Base-by-base conservation (phyloP, 2,113 vertebrate genomes). In the Quiscalus mexicanus region DNA sequence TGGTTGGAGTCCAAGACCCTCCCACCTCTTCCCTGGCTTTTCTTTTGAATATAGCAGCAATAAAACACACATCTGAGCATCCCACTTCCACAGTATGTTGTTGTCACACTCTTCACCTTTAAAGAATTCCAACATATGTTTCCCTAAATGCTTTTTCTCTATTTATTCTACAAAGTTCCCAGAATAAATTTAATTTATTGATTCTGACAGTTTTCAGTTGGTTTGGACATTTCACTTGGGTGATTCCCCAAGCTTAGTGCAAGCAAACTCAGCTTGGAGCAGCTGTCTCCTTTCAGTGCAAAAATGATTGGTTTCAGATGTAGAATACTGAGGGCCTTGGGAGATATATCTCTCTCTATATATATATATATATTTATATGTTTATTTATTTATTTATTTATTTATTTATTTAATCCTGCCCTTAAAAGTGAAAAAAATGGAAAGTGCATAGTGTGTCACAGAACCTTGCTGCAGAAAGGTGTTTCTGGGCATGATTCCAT, bases 101-200 rank as follows among this genome's bases (percentile, higher is more conserved):
- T 94, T 96, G 91, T 95, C 91, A 94, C 84, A 78, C 56, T 95
- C 81, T 81, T 95, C 96, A 97, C 95, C 96, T 97, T 96, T 78
- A 89, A 89, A 84, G 86, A 89, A 92, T 95, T 86, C 77, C 80
- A 87, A 25, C 94, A 95, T 95, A 97, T 96, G 95, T 68, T 96
- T 92, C 84, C 79, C 64, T 84, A 52, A 59, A 23, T 75, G 30
- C 28, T 73, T 95, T 89, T 49, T 39, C 86, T 90, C 60, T 84
- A n/a, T 92, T 94, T 94, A 92, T 76, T 92, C 79, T 60, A 35
- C 6, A 1, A 47, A 94, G 63, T 86, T 94, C 88, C 88, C 85
- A 31, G 76, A 94, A 97, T 94, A 95, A 90, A 85, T 90, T 69
- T 49, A 44, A 86, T 85, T 90, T 90, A 93, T 93, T 95, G 85